Evolutionary conservation across 2,888 invertebrate genomes (phyloP), one percentile per base, ranked within the genome.

Genomic region (Rapana venosa): DNA sequence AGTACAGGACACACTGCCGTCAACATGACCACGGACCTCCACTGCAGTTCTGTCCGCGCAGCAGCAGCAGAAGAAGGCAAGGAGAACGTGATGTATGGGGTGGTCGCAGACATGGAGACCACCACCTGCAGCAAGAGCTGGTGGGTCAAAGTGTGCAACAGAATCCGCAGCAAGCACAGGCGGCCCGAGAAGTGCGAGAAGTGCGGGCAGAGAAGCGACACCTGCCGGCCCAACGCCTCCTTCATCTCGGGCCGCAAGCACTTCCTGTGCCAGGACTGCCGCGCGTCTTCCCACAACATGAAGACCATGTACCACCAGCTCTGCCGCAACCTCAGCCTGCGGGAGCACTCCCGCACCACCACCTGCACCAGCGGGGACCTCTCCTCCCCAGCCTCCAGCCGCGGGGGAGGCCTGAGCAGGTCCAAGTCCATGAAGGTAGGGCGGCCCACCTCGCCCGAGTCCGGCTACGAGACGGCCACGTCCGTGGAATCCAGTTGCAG

Each of bases 221-320:
- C 88, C 15, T 88, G 88, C 58, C 88, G 30, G 8, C 88, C 88
- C 61, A 88, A 83, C 83, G 58, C 61, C 35, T 88, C 88, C 61
- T 83, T 88, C 66, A 32, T 66, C 36, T 88, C 88, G 4, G 88
- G 88, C 81, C 88, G 88, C 30, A 88, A 83, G 79, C 88, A 88
- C 81, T 83, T 47, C 47, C 83, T 88, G 83, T 88, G 88, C 88
- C 61, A 83, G 81, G 61, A 88, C 88, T 88, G 88, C 47, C 88
- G 88, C 22, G 88, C 22, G 36, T 58, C 88, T 15, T 81, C 88
- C 20, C 61, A 36, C 88, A 88, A 88, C 66, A 81, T 88, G 35
- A 88, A 88, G 88, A 88, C 58, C 88, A 58, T 88, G 61, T 88
- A 83, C 83, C 32, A 35, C 20, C 88, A 88, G 88, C 81, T 88